A percentile compares a stretch with the other conserved stretches of the same genome.
Evolutionary conservation across 2,797 vertebrate species (phyloP).

Genomic region (Argyrosomus regius): DNA sequence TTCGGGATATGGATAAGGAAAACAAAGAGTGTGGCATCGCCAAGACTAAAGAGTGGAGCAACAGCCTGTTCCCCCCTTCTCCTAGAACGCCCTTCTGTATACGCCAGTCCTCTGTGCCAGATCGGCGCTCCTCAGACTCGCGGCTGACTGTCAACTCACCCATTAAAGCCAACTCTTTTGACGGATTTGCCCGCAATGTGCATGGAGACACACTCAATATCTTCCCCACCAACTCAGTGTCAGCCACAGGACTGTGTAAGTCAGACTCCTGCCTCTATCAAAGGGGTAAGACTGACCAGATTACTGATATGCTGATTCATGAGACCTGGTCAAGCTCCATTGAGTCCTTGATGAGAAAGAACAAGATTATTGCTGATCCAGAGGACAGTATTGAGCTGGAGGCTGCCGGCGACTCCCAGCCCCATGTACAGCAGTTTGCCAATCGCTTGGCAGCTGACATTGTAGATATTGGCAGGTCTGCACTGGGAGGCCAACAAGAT

Average conservation of each 20-base stretch:
- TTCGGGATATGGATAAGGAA: slow-evolving; percentile 94
- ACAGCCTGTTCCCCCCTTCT: slow-evolving; percentile 89
- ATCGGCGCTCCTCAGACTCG: slow-evolving; percentile 89
- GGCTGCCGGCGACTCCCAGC: slow-evolving; percentile 81
- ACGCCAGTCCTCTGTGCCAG: slow-evolving; percentile 94
- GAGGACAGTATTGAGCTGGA: slow-evolving; percentile 84
- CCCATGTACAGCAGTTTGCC: slow-evolving; percentile 87
- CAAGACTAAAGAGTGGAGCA: slow-evolving; percentile 92
- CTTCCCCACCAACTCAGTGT: slow-evolving; percentile 85
- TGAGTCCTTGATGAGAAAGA: slow-evolving; percentile 96
- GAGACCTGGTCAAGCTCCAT: slow-evolving; percentile 98
- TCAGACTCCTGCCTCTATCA: slow-evolving; percentile 97
- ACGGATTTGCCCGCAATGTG: slow-evolving; percentile 91
- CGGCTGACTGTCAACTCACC: slow-evolving; percentile 92
- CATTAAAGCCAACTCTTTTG: slow-evolving; percentile 96
- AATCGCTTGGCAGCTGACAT: slow-evolving; percentile 89
- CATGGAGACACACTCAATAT: slow-evolving; percentile 89
- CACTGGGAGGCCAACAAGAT: slow-evolving; percentile 86
- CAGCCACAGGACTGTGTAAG: slow-evolving; percentile 92
- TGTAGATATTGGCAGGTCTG: slow-evolving; percentile 87
- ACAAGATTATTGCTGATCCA: slow-evolving; percentile 93
- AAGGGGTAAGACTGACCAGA: slow-evolving; percentile 91
- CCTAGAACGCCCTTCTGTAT: slow-evolving; percentile 90
- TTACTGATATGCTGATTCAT: slow-evolving; percentile 96
- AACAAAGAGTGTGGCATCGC: slow-evolving; percentile 87